Evolutionary conservation across 2,113 vertebrate genomes (phyloP).

Genomic region (Scartelaos histophorus): DNA sequence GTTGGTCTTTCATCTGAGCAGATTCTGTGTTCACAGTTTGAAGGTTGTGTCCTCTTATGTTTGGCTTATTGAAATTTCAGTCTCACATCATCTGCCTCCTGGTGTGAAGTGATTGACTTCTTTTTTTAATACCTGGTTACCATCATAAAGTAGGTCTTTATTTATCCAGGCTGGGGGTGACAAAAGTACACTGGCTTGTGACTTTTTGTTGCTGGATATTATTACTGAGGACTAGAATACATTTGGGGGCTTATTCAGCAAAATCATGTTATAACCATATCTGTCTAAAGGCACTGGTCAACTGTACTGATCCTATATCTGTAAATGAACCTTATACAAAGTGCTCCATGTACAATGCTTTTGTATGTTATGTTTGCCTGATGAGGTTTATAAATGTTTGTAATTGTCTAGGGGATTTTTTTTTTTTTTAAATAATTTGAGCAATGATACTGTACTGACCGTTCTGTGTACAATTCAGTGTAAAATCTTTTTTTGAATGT

Average conservation of each 20-base stretch:
- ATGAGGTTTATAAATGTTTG: slow-evolving; percentile 76
- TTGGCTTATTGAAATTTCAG: not conserved
- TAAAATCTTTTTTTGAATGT: slow-evolving; percentile 74
- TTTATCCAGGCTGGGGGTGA: not conserved
- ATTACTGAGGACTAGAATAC: slow-evolving; percentile 57
- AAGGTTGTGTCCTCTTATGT: not conserved
- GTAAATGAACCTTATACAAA: slow-evolving; percentile 72
- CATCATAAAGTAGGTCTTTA: not conserved
- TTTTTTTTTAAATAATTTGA: slow-evolving; percentile 61
- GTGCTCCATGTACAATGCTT: slow-evolving; percentile 71
- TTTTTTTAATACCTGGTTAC: not conserved
- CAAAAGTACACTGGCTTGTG: not conserved
- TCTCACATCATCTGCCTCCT: not conserved
- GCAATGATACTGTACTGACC: slow-evolving; percentile 65
- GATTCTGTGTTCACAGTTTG: not conserved
- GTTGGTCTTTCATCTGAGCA: not conserved
- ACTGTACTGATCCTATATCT: slow-evolving; percentile 75
- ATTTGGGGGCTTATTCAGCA: slow-evolving; percentile 41
- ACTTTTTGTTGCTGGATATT: slow-evolving; percentile 16
- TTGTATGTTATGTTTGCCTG: slow-evolving; percentile 77
- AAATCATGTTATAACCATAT: slow-evolving; percentile 43
- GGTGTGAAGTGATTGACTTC: not conserved
- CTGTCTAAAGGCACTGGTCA: slow-evolving; percentile 53
- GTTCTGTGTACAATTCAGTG: slow-evolving; percentile 63
- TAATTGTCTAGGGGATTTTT: slow-evolving; percentile 63